phyloP scores from a whole-genome alignment of 2,113 vertebrate species.

The Oryzias melastigma region DNA sequence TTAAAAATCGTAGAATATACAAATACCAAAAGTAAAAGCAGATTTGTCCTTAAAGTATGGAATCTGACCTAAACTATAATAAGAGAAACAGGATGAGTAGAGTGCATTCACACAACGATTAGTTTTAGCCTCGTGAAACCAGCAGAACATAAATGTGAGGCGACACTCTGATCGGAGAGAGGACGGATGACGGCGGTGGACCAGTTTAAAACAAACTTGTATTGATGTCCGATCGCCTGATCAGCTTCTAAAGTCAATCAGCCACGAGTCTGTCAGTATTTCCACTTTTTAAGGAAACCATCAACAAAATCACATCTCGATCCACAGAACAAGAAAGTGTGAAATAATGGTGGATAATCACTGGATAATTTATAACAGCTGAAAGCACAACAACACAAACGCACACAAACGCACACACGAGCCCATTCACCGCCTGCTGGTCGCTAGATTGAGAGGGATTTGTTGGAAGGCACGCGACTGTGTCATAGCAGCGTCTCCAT shows the following conservation, averaged over 20 bases:
- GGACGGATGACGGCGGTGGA: slow-evolving; percentile 48
- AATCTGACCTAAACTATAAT: too few relatives aligned
- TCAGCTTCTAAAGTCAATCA: slow-evolving; percentile 21
- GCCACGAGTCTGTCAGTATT: slow-evolving; percentile 1
- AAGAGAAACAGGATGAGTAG: too few relatives aligned
- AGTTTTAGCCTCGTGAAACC: slow-evolving; percentile 29
- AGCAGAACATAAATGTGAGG: slow-evolving; percentile 29
- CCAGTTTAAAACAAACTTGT: slow-evolving; percentile 40
- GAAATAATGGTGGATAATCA: slow-evolving; percentile 21
- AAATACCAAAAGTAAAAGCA: too few relatives aligned
- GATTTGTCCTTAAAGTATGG: too few relatives aligned
- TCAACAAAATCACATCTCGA: slow-evolving; percentile 18
- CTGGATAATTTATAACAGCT: neutral
- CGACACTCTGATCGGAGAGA: slow-evolving; percentile 47
- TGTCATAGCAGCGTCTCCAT: slow-evolving; percentile 60
- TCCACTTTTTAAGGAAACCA: slow-evolving; percentile 22
- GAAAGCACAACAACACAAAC: slow-evolving; percentile 5
- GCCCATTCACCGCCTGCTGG: slow-evolving; percentile 50
- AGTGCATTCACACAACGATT: slow-evolving; percentile 2
- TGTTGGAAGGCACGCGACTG: slow-evolving; percentile 70
- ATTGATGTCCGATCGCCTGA: slow-evolving; percentile 41
- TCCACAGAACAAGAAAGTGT: slow-evolving; percentile 5
- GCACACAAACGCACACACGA: slow-evolving; percentile 25
- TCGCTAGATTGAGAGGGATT: slow-evolving; percentile 62
- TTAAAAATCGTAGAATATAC: too few relatives aligned